Conservation (phyloP, 2,113 vertebrate genomes). For the Cairina moschata region DNA sequence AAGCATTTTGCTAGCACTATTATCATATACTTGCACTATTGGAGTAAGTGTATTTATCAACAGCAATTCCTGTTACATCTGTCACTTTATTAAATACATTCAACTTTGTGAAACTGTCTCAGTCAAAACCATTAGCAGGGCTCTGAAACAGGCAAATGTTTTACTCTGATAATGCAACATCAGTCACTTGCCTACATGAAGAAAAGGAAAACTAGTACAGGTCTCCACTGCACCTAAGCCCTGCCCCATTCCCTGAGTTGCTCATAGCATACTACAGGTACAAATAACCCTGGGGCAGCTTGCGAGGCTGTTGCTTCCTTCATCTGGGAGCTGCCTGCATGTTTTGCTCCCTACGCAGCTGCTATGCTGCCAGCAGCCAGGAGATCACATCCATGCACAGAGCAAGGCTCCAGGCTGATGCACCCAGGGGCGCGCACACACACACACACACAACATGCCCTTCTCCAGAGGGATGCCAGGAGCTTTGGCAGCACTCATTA, state of each 20-base stretch:
- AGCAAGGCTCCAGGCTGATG: neutral
- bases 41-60: neutral
- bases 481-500: neutral
- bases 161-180: no score
- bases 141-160: no score
- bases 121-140: no score
- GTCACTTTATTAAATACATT: neutral
- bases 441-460: fast-evolving
- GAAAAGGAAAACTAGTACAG: neutral
- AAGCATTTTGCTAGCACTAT: no score
- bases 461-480: neutral
- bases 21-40: no score
- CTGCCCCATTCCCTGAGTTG: neutral
- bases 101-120: neutral
- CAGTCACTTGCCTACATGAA: no score
- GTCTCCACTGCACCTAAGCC: neutral
- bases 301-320: neutral
- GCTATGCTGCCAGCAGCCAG: neutral
- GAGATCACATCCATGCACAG: neutral
- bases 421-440: neutral
- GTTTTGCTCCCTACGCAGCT: neutral
- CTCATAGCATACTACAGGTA: neutral
- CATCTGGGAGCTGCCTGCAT: fast-evolving
- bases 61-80: neutral
- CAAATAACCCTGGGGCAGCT: neutral